Conservation (phyloP, 2,888 invertebrate genomes). For the Ptychoptera albimana region DNA sequence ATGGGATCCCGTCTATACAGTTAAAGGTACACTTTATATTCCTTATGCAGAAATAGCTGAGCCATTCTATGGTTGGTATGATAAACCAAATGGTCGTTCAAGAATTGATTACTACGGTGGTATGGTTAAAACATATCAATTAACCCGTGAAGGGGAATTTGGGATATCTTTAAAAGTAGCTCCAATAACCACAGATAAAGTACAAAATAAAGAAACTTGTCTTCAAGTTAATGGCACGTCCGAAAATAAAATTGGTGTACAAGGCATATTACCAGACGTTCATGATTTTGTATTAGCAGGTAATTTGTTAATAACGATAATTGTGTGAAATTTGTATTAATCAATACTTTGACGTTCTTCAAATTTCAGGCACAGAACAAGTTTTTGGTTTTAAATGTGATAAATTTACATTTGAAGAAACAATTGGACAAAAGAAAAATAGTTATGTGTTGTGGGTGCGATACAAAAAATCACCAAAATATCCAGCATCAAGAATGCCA, state of each 20-base stretch:
- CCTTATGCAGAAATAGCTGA: conserved; percentile 90
- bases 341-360: conserved; percentile 5
- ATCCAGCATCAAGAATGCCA: conserved; percentile 33
- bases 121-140: conserved; percentile 85
- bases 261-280: conserved; percentile 69
- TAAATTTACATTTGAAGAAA: conserved; percentile 58
- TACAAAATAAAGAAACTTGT: conserved; percentile 58
- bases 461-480: conserved; percentile 43
- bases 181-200: conserved; percentile 55
- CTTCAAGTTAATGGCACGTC: conserved; percentile 66
- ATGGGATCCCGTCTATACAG: conserved; percentile 58
- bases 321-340: conserved; percentile 2
- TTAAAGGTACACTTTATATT: conserved; percentile 63
- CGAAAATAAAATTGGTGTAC: conserved; percentile 43
- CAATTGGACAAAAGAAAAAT: conserved; percentile 64
- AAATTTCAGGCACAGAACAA: conserved; percentile 44
- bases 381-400: conserved; percentile 54
- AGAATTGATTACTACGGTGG: conserved; percentile 91
- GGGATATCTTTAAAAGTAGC: conserved; percentile 71
- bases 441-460: conserved; percentile 81
- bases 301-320: conserved; percentile 15
- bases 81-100: conserved; percentile 54
- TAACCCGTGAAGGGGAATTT: conserved; percentile 40
- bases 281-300: conserved; percentile 52
- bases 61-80: conserved; percentile 82